Evolutionary conservation across 2,888 invertebrate species (phyloP), one percentile per base, ranked within the genome.

Genomic region (Cremastobaeus sp.): DNA sequence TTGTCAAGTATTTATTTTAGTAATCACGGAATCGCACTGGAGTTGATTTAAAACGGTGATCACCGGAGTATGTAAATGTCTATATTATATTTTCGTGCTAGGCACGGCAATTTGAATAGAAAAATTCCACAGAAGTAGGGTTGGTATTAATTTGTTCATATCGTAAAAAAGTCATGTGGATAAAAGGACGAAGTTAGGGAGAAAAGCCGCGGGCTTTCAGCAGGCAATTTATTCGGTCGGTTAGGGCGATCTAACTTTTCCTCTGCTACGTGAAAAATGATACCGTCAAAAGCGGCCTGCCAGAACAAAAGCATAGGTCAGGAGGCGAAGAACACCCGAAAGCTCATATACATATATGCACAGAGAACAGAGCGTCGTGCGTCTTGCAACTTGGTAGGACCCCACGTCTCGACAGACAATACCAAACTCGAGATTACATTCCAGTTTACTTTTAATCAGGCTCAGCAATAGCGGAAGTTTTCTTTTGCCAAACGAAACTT

Each of bases 171-270:
- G 62, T 35, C 17, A 30, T 20, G 30, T 8, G 15, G 17, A 72
- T 39, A 34, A 60, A 65, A 55, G 48, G n/a, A 78, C 71, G 64
- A 76, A 77, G 75, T 57, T 70, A 54, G 74, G 52, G 37, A 62
- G 68, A 65, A 72, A 72, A 76, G 74, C 72, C 57, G 74, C 39
- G 64, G 55, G 76, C 65, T 77, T 81, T 79, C 77, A 72, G 73
- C 73, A 73, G 78, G 78, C 77, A 79, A 81, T 82, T 81, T 82
- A 81, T 82, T 80, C 81, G 77, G 64, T 77, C 76, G 76, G 76
- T 78, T 76, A 79, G 77, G 76, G 75, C 77, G 78, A 81, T 82
- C 78, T 77, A 82, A 82, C 79, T 82, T 81, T 81, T 79, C 76
- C 71, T 43, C 21, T 14, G 60, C 68, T 71, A 77, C 64, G 76